Evolutionary conservation across 2,888 invertebrate species (phyloP).

Genomic region (Drosophila buzzatii): DNA sequence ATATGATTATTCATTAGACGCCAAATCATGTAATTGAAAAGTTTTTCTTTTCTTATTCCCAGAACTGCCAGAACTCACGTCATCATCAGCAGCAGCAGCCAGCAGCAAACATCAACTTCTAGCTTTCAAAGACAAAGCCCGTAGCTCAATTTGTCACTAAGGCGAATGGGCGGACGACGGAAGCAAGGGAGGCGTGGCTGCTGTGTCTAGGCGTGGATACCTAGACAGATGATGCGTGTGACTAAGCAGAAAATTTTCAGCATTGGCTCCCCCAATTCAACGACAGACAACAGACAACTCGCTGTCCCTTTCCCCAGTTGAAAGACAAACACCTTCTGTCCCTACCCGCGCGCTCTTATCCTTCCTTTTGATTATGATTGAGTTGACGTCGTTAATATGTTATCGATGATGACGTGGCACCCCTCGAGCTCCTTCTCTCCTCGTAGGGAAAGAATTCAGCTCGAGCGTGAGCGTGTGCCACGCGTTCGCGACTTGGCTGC

Average conservation of each 20-base stretch:
- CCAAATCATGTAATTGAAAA: conserved; percentile 73
- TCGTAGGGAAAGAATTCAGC: not conserved
- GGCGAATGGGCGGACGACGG: conserved; percentile 30
- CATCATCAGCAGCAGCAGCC: conserved; percentile 23
- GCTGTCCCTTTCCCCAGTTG: not conserved
- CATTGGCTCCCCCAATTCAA: conserved; percentile 35
- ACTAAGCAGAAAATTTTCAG: conserved; percentile 64
- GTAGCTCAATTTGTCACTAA: conserved; percentile 78
- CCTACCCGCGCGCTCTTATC: not conserved
- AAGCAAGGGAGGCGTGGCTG: conserved; percentile 51
- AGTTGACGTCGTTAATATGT: conserved; percentile 80
- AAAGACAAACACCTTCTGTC: not conserved
- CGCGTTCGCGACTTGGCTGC: conserved; percentile 19
- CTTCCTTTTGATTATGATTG: conserved; percentile 72
- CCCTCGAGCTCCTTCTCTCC: conserved; percentile 8
- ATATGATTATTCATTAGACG: conserved; percentile 55
- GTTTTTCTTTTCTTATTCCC: conserved; percentile 49
- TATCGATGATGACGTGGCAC: conserved; percentile 52
- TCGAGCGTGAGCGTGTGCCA: conserved; percentile 10
- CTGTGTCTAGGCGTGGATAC: conserved; percentile 19
- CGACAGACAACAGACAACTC: conserved; percentile 32
- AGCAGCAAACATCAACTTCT: conserved; percentile 12
- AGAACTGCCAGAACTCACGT: conserved; percentile 30
- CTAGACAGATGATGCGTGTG: conserved; percentile 62
- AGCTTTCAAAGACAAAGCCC: conserved; percentile 40